Percentiles rank a stretch among this genome's conserved stretches.
Conservation (phyloP, 2,888 invertebrate genomes). For the Tuta absoluta region DNA sequence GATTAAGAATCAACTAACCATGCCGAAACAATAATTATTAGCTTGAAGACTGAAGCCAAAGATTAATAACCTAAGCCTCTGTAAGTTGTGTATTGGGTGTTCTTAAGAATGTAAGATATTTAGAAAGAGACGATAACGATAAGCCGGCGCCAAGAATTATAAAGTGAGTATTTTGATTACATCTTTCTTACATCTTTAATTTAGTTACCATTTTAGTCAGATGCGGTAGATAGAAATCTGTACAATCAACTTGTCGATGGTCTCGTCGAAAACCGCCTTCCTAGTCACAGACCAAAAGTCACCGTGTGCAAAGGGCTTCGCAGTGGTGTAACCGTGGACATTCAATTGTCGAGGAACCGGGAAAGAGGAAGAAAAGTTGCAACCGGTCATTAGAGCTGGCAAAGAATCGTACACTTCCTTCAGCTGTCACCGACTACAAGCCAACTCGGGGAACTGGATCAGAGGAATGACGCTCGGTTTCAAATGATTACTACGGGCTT, state of each 20-base stretch:
- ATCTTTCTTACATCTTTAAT: background rate
- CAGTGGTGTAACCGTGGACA: background rate
- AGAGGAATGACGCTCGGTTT: constrained; percentile 9
- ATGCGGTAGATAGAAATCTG: too few relatives aligned
- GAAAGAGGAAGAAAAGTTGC: constrained; percentile 26
- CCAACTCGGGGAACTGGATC: constrained; percentile 14
- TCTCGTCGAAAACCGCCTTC: too few relatives aligned
- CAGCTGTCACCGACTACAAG: constrained; percentile 7
- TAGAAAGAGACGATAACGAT: background rate
- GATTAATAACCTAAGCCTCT: background rate
- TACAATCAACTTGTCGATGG: too few relatives aligned
- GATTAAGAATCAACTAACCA: background rate
- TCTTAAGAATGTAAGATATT: background rate
- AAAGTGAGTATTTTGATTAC: background rate
- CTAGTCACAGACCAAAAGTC: too few relatives aligned
- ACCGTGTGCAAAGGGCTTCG: too few relatives aligned
- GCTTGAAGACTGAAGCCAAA: background rate
- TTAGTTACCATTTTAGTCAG: too few relatives aligned
- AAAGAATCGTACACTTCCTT: constrained; percentile 24
- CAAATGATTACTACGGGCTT: background rate
- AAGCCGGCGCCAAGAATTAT: background rate
- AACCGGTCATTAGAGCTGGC: constrained; percentile 10
- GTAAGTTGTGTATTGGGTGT: background rate
- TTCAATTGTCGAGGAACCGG: constrained; percentile 9
- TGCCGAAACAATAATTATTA: background rate